Base-by-base conservation (phyloP, 53 echinoderm and acorn worm genomes). In the Arbacia lixula region DNA sequence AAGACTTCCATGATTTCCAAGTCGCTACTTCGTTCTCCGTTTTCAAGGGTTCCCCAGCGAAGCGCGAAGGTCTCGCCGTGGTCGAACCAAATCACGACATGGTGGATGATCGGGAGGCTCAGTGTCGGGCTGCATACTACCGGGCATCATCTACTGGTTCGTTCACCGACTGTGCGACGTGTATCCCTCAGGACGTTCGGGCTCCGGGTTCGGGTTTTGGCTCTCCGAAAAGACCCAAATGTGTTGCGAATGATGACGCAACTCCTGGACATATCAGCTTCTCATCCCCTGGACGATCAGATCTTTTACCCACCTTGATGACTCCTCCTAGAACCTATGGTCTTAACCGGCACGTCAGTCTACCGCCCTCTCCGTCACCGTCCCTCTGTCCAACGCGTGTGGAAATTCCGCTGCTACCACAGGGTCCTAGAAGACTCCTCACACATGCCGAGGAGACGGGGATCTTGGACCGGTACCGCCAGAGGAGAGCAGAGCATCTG, bases 11-110 rank as follows among this genome's bases (percentile, higher is more conserved):
- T 8, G 49, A 81, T 46, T 81, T 81, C 49, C 30, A 52, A 52
- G 50, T 81, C 49, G 82, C 82, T 2, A 81, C 43, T 33, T 17
- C 82, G 2, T 81, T 81, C 30, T 81, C 82, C 27, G 43, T 42
- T 2, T 81, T 81, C 49, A 81, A 43, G 25, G 69, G 69, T 5
- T 43, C 69, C 27, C 64, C 82, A 29, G 37, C 33, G 30, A 11
- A 46, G 5, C 49, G 2, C 1, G 51, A 40, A 52, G 46, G 46
- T 1, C 82, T 28, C 5, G 78, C 78, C 2, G 39, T 77, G 28
- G 58, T 77, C 19, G 24, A 25, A 4, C 43, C 69, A n/a, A n/a
- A n/a, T n/a, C n/a, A n/a, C n/a, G n/a, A n/a, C n/a, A n/a, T n/a
- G n/a, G 46, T 6, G 6, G 46, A 46, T 46, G 57, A 56, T 21